Evolutionary conservation across 1,140 invertebrate species (phyloP).

Genomic region (Drosophila subpulchrella): DNA sequence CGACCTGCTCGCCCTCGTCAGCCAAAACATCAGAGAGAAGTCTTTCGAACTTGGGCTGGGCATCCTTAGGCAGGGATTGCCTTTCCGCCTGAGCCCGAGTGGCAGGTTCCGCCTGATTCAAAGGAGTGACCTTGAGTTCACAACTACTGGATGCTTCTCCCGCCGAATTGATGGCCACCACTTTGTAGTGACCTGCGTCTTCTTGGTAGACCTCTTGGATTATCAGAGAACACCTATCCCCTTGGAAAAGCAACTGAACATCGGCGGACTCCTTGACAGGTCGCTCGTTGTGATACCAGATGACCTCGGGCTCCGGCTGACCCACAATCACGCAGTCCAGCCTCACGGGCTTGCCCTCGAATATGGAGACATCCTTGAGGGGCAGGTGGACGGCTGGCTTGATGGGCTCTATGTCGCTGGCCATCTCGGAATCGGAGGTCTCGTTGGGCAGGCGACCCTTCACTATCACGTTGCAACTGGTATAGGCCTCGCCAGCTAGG

Average conservation of each 20-base stretch:
- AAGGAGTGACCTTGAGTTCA: conserved; percentile 86
- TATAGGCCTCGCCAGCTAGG: conserved; percentile 87
- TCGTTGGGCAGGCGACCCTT: conserved; percentile 89
- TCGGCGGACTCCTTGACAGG: conserved; percentile 94
- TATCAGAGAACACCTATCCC: conserved; percentile 91
- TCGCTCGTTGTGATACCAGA: conserved; percentile 93
- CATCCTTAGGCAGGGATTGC: conserved; percentile 80
- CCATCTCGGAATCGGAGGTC: conserved; percentile 90
- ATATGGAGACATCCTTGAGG: conserved; percentile 89
- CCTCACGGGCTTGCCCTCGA: conserved; percentile 89
- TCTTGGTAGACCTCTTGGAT: conserved; percentile 91
- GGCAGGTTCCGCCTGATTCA: conserved; percentile 76
- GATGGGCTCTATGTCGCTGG: conserved; percentile 89
- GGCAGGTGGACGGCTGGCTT: conserved; percentile 90
- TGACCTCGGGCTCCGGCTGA: conserved; percentile 94
- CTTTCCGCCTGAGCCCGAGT: conserved; percentile 73
- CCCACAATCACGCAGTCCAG: conserved; percentile 93
- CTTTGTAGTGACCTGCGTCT: conserved; percentile 92
- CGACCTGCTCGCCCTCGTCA: conserved; percentile 89
- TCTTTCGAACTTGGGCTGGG: conserved; percentile 89
- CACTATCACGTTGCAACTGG: conserved; percentile 88
- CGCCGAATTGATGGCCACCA: conserved; percentile 92
- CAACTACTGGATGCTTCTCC: conserved; percentile 92
- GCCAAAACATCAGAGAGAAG: conserved; percentile 89
- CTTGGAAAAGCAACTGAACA: conserved; percentile 91